Conservation (phyloP, 2,797 vertebrate genomes). For the Acanthurus leucopareius region DNA sequence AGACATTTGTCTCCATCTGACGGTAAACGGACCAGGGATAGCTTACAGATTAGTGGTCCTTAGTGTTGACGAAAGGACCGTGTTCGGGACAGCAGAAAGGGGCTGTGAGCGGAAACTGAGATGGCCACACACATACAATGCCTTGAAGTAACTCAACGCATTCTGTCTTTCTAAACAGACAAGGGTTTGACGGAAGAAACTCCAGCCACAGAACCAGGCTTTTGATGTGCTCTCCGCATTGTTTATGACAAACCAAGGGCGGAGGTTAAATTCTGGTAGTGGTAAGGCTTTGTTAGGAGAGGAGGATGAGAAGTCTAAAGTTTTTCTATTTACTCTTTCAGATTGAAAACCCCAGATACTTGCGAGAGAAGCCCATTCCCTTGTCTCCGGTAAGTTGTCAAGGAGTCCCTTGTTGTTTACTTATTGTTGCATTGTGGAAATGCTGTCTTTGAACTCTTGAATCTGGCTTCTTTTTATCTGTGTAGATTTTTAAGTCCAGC, state of each 20-base stretch:
- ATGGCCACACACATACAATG: conserved; percentile 70
- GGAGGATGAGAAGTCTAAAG: conserved; percentile 45
- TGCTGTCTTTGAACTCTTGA: conserved; percentile 32
- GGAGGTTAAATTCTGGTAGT: conserved; percentile 61
- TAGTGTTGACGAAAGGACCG: conserved; percentile 78
- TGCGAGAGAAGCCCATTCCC: conserved; percentile 89
- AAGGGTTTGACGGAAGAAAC: conserved; percentile 73
- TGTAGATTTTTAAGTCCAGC: conserved; percentile 86
- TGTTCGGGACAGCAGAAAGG: conserved; percentile 55
- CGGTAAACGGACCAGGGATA: conserved; percentile 66
- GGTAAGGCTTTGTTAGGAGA: conserved; percentile 59
- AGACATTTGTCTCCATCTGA: conserved; percentile 66
- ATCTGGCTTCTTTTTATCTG: conserved; percentile 28
- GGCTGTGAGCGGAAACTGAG: conserved; percentile 70
- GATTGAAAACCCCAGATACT: conserved; percentile 95
- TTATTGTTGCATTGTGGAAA: conserved; percentile 18
- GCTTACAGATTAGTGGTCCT: conserved; percentile 77
- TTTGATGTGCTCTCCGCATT: conserved; percentile 82
- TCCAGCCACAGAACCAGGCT: conserved; percentile 68
- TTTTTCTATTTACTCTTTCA: conserved; percentile 81
- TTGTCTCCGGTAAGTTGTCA: conserved; percentile 89
- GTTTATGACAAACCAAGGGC: conserved; percentile 78
- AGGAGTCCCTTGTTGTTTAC: conserved; percentile 14
- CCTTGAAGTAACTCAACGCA: conserved; percentile 72
- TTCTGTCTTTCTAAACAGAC: conserved; percentile 80